These are phyloP conservation scores for Callinectes sapidus DNA, from an alignment of 2,888 invertebrate genomes.

Conservation along the genomic window DNA sequence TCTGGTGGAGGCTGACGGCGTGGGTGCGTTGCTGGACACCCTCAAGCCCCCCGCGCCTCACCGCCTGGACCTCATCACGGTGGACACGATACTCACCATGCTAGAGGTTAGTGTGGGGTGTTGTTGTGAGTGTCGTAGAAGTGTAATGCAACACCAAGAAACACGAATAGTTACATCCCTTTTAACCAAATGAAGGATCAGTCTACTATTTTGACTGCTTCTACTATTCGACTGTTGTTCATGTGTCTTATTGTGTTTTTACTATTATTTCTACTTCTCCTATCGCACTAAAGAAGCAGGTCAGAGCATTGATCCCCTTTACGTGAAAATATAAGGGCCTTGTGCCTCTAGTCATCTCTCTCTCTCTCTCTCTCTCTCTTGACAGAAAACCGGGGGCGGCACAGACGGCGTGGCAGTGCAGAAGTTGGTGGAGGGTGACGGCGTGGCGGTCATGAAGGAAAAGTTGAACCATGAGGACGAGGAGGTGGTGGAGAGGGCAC, in stretches of 20 bases:
- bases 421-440: not conserved
- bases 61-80: conserved; percentile 18
- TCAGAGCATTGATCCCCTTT: too few relatives aligned
- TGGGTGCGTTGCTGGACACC: not conserved
- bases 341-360: too few relatives aligned
- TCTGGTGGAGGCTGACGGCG: not conserved
- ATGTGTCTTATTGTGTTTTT: not conserved
- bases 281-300: too few relatives aligned
- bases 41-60: not conserved
- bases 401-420: not conserved
- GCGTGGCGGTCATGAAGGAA: not conserved
- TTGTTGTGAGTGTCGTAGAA: too few relatives aligned
- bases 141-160: too few relatives aligned
- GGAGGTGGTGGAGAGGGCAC: conserved; percentile 8
- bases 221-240: not conserved
- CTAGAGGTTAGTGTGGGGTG: not conserved
- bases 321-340: too few relatives aligned
- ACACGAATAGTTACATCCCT: too few relatives aligned
- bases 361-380: conserved; percentile 10
- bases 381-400: not conserved
- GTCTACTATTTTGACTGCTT: too few relatives aligned
- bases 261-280: too few relatives aligned
- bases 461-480: not conserved
- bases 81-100: not conserved
- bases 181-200: too few relatives aligned